Conservation (phyloP, 1,140 invertebrate species). For the Neuroterus valhalla region DNA sequence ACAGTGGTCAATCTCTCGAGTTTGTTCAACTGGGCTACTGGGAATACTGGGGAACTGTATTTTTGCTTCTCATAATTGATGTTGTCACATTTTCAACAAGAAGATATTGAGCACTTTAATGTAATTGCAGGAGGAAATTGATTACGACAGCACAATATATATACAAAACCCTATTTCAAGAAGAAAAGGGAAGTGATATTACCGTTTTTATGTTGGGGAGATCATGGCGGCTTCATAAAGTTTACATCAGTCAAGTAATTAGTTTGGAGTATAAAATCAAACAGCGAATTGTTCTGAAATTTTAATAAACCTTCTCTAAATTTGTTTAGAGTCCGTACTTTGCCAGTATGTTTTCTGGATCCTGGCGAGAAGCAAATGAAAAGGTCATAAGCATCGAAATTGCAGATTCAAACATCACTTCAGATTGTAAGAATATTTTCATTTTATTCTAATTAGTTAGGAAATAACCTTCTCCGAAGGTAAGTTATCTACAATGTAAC, state of each 20-base stretch:
- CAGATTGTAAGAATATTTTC: slow-evolving; percentile 77
- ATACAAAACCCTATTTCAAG: slow-evolving; percentile 85
- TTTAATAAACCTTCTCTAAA: slow-evolving; percentile 35
- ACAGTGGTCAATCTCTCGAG: too few relatives aligned
- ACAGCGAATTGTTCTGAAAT: not conserved
- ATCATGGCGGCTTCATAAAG: slow-evolving; percentile 86
- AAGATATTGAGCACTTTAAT: slow-evolving; percentile 31
- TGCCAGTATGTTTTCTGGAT: slow-evolving; percentile 89
- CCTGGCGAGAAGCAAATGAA: slow-evolving; percentile 85
- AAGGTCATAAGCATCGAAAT: slow-evolving; percentile 83
- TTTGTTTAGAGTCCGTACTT: slow-evolving; percentile 85
- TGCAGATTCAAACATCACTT: slow-evolving; percentile 84
- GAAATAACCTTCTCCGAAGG: too few relatives aligned
- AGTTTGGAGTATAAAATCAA: not conserved
- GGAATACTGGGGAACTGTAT: not conserved
- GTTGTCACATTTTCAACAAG: slow-evolving; percentile 33
- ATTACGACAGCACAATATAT: slow-evolving; percentile 86
- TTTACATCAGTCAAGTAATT: slow-evolving; percentile 83
- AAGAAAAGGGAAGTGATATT: slow-evolving; percentile 86
- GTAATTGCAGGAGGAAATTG: slow-evolving; percentile 81
- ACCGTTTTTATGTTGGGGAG: slow-evolving; percentile 83
- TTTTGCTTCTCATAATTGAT: slow-evolving; percentile 12
- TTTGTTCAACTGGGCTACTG: too few relatives aligned
- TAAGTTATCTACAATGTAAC: too few relatives aligned
- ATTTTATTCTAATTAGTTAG: slow-evolving; percentile 20